phyloP scores from a whole-genome alignment of 2,113 vertebrate species.

The Hepsetus odoe region DNA sequence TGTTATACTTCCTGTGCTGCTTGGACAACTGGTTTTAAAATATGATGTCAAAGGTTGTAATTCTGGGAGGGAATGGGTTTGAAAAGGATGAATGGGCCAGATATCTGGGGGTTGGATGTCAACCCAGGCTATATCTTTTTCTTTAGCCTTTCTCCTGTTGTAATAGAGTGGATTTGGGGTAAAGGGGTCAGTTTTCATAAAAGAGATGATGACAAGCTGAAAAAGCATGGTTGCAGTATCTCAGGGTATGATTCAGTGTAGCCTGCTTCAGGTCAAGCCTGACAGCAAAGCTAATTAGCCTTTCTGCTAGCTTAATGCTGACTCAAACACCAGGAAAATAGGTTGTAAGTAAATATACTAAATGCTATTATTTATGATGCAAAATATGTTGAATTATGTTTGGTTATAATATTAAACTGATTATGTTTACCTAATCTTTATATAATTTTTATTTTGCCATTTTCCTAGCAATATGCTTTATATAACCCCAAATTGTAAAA shows the following conservation, averaged over 20 bases:
- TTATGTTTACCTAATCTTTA: neutral
- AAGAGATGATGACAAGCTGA: conserved; percentile 3
- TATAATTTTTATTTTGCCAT: too few relatives aligned
- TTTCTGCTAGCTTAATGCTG: neutral
- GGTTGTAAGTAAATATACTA: neutral
- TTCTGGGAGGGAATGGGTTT: conserved; percentile 42
- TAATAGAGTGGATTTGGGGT: conserved; percentile 37
- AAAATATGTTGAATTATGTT: neutral
- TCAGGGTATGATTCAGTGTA: conserved; percentile 32
- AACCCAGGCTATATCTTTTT: conserved; percentile 6
- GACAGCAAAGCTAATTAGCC: conserved; percentile 38
- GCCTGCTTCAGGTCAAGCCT: conserved; percentile 14
- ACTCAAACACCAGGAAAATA: neutral
- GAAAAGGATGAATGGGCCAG: conserved; percentile 37
- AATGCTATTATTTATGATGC: neutral
- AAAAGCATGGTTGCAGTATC: conserved; percentile 4
- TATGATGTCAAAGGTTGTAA: conserved; percentile 58
- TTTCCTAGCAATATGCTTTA: too few relatives aligned
- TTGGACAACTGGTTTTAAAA: conserved; percentile 47
- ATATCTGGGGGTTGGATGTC: conserved; percentile 34
- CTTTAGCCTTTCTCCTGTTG: conserved; percentile 21
- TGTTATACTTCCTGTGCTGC: conserved; percentile 27
- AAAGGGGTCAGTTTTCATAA: conserved; percentile 46
- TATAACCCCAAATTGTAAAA: too few relatives aligned
- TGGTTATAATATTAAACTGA: neutral